Evolutionary conservation across 2,113 vertebrate species (phyloP), one percentile per base, ranked within the genome.

Genomic region (Eleginops maclovinus): DNA sequence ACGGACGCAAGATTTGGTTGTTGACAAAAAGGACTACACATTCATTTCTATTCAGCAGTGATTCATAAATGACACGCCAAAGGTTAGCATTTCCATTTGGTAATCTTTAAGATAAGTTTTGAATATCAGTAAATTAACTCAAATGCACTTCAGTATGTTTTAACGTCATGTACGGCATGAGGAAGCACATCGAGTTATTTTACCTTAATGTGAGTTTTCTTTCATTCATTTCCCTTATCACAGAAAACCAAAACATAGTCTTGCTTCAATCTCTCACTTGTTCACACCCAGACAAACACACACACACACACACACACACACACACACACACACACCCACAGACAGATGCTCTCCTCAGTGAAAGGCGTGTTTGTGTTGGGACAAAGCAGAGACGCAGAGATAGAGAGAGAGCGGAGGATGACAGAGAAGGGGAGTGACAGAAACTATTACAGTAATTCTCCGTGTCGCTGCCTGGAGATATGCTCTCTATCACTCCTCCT

Each of bases 361-460:
- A 69, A 77, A 81, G 63, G 50, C 36, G 9, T 81, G 80, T 89
- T 88, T 83, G 66, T 84, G 83, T 79, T 77, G 66, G 84, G 84
- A 87, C 82, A 86, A 90, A 88, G 74, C 47, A 71, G 41, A 82
- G 47, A 70, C 63, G 64, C 69, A 47, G 41, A 68, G 75, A 86
- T 49, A 77, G 53, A 77, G 73, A 79, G 78, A 75, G 72, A 87
- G 46, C 70, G 43, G 83, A 75, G 79, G 77, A 84, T 85, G 75
- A 82, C 74, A 82, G 67, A 77, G 79, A 78, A 83, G 79, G 66
- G 77, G 67, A 88, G 83, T 90, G 83, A 91, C 87, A 82, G 78
- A 87, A 82, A 88, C 82, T 89, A 80, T 90, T 92, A 88, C 77
- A 89, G 87, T 90, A 90, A 91, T 89, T 90, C 86, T 60, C 81